phyloP scores from a whole-genome alignment of 2,113 vertebrate species.

The Albula goreensis region DNA sequence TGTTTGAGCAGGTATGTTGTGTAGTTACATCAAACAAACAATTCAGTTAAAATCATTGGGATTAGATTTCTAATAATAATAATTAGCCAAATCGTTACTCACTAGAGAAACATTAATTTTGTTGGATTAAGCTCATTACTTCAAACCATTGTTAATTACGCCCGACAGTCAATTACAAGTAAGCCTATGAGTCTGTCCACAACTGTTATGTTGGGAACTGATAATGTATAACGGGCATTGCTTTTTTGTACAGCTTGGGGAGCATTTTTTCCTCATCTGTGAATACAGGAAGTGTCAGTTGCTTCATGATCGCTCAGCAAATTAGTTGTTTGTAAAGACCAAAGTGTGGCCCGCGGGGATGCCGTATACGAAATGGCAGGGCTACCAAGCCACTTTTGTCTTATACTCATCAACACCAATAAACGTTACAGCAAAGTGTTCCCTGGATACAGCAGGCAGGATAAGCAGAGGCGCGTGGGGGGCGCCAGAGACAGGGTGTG shows the following conservation, averaged over 20 bases:
- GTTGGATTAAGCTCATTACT: too few relatives aligned
- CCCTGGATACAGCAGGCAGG: not conserved
- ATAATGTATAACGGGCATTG: too few relatives aligned
- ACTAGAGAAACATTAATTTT: too few relatives aligned
- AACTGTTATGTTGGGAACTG: not conserved
- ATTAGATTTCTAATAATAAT: too few relatives aligned
- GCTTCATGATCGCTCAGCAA: not conserved
- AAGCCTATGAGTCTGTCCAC: not conserved
- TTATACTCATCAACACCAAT: not conserved
- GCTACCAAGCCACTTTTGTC: not conserved
- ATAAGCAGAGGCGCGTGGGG: not conserved
- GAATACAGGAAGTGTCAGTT: not conserved
- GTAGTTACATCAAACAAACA: too few relatives aligned
- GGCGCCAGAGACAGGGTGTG: not conserved
- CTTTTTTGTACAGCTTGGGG: not conserved
- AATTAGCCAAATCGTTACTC: too few relatives aligned
- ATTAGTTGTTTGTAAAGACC: slow-evolving; percentile 5
- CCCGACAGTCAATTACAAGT: not conserved
- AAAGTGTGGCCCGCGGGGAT: not conserved
- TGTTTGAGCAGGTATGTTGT: too few relatives aligned
- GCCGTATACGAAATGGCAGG: not conserved
- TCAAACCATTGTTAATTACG: not conserved
- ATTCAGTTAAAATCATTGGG: too few relatives aligned
- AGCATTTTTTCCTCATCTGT: not conserved
- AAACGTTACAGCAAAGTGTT: not conserved